Conservation (phyloP, 37 sponge, comb jelly and placozoan species). For the Mnemiopsis leidyi region DNA sequence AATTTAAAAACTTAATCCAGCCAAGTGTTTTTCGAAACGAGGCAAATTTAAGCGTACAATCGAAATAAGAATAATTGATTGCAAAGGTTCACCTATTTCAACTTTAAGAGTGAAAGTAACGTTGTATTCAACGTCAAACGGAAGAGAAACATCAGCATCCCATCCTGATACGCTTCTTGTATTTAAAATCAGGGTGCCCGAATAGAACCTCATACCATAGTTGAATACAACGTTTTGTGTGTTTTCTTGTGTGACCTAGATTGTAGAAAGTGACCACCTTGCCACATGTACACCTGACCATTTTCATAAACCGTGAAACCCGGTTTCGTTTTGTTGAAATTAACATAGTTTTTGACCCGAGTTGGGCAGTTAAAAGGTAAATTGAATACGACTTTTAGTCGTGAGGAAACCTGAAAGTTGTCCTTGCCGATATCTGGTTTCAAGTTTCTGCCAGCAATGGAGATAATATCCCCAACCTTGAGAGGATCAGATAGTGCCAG, state of each 20-base stretch:
- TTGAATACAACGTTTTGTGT: neutral
- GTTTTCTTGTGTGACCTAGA: neutral
- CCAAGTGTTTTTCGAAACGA: no score
- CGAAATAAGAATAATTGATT: no score
- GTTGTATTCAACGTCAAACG: neutral
- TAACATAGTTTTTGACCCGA: no score
- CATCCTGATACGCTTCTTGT: neutral
- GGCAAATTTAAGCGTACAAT: no score
- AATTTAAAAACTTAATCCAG: no score
- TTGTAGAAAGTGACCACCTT: no score
- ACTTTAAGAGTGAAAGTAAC: neutral
- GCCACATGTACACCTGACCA: no score
- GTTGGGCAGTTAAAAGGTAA: no score
- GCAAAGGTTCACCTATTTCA: neutral
- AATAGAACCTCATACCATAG: neutral
- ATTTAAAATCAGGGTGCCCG: neutral
- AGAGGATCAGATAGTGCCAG: neutral
- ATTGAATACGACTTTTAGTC: no score
- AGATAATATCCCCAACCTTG: neutral
- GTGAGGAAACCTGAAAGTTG: neutral
- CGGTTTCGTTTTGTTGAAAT: no score
- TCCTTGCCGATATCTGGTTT: neutral
- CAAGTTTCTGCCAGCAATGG: neutral
- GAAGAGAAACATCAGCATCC: neutral
- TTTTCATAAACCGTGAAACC: no score